These are phyloP conservation scores for Ostrea denselamellosa DNA, from an alignment of 1,140 invertebrate species.

Conservation along the genomic window DNA sequence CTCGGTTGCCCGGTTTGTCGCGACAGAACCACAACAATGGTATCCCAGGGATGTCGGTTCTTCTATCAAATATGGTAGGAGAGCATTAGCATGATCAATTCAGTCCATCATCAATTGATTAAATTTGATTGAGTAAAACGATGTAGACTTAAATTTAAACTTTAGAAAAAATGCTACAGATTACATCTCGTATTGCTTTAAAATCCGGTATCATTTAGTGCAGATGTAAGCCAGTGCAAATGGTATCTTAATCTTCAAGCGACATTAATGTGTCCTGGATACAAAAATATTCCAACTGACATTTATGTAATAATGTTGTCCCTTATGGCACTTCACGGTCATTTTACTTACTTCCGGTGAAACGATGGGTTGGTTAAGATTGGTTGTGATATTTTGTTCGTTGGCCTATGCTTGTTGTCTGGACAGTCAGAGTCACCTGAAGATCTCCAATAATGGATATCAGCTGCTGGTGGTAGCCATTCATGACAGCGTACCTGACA, in stretches of 20 bases:
- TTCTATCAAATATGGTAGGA: too few relatives aligned
- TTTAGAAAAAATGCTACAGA: too few relatives aligned
- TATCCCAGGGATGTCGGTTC: too few relatives aligned
- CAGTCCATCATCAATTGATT: too few relatives aligned
- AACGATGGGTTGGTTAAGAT: background rate
- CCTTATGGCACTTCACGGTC: background rate
- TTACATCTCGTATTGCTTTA: background rate
- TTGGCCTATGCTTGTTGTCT: background rate
- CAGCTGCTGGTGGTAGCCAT: constrained; percentile 60
- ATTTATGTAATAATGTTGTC: background rate
- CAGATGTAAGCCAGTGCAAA: background rate
- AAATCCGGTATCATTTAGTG: background rate
- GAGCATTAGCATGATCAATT: too few relatives aligned
- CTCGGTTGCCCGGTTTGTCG: too few relatives aligned
- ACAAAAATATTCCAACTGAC: background rate
- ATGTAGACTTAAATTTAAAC: too few relatives aligned
- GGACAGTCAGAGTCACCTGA: constrained; percentile 42
- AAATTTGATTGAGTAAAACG: too few relatives aligned
- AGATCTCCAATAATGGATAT: constrained; percentile 61
- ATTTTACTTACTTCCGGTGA: background rate
- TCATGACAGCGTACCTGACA: constrained; percentile 53
- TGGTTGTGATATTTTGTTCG: background rate
- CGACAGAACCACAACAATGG: too few relatives aligned
- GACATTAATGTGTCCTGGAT: background rate
- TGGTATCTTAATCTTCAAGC: too few relatives aligned